Percentiles rank a stretch among this genome's conserved stretches.
These are phyloP conservation scores for Neelides folsomi DNA, from an alignment of 2,888 invertebrate species.

Conservation along the genomic window DNA sequence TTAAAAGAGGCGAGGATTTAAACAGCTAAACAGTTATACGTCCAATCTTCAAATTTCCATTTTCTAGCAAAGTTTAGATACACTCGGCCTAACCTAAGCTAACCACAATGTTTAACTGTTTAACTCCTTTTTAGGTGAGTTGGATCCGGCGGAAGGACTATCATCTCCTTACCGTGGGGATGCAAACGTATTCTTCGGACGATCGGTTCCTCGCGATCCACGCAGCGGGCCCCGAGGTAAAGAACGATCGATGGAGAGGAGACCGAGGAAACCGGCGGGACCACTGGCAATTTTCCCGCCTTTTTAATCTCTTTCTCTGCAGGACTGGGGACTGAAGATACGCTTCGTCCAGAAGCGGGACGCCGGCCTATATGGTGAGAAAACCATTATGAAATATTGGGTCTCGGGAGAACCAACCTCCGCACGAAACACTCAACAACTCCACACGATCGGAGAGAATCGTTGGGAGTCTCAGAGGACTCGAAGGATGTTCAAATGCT, in stretches of 20 bases:
- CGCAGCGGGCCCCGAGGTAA: conserved; percentile 47
- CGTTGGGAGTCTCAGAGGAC: no score
- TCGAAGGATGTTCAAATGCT: no score
- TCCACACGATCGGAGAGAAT: no score
- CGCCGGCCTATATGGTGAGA: conserved; percentile 36
- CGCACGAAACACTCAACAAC: no score
- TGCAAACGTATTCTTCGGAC: conserved; percentile 52
- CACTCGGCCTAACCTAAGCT: no score
- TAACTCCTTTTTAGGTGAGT: conserved; percentile 45
- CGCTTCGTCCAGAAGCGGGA: conserved; percentile 39
- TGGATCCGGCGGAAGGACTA: conserved; percentile 56
- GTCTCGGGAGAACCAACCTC: no score
- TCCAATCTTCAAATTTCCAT: no score
- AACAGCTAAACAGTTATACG: no score
- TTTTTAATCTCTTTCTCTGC: conserved; percentile 18
- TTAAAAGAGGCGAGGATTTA: no score
- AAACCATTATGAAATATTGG: no score
- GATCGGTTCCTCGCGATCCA: conserved; percentile 51
- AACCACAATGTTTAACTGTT: no score
- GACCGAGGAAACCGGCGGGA: background rate
- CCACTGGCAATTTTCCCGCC: background rate
- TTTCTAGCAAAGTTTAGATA: no score
- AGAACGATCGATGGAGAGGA: background rate
- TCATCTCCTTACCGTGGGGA: conserved; percentile 50
- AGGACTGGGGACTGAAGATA: conserved; percentile 41